Evolutionary conservation across 2,797 vertebrate genomes (phyloP).

Genomic region (Tadarida brasiliensis): DNA sequence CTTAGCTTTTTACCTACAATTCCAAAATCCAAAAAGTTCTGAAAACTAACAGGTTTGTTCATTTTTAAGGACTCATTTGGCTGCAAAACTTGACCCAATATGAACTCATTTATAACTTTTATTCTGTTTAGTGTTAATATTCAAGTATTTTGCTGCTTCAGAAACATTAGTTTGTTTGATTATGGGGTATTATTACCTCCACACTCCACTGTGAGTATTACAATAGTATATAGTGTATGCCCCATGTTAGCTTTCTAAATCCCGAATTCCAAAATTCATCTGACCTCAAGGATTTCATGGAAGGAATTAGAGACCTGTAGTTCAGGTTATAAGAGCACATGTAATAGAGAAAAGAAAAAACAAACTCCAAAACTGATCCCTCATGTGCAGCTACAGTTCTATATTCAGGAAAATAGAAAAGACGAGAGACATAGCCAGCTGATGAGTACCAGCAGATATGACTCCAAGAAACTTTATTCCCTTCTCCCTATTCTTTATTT

Average conservation of each 20-base stretch:
- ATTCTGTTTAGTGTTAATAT: background rate
- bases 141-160: conserved; percentile 14
- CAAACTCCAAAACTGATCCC: background rate
- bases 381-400: background rate
- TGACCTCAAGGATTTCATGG: background rate
- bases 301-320: background rate
- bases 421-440: background rate
- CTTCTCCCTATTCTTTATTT: background rate
- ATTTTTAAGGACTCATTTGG: background rate
- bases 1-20: background rate
- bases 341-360: background rate
- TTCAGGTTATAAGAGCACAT: conserved; percentile 1
- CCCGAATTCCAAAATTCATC: background rate
- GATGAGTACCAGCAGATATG: background rate
- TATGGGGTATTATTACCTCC: background rate
- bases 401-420: background rate
- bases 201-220: background rate
- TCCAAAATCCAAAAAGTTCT: conserved; percentile 20
- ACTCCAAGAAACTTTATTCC: background rate
- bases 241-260: conserved; percentile 27
- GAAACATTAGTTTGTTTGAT: conserved; percentile 19
- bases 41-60: background rate
- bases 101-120: background rate
- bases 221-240: background rate
- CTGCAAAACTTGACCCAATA: background rate